phyloP scores from a whole-genome alignment of 2,797 vertebrate species.

The Sylvilagus floridanus region DNA sequence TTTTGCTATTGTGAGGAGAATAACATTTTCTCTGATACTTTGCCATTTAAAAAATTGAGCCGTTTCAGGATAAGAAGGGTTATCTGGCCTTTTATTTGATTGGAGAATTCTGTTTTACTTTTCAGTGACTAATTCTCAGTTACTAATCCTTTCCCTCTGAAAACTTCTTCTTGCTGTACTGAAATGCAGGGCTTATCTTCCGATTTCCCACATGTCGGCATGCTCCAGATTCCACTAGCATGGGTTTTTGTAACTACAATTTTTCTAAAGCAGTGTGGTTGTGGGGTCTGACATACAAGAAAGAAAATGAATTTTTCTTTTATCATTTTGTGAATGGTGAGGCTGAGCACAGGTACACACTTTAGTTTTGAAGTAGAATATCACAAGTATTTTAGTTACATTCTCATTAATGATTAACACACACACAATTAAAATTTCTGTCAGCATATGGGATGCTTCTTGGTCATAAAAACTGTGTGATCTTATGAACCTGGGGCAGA shows the following conservation, averaged over 20 bases:
- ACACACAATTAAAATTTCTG: background rate
- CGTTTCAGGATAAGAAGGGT: background rate
- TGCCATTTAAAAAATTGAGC: background rate
- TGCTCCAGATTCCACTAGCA: background rate
- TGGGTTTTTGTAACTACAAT: background rate
- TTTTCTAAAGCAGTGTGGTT: background rate
- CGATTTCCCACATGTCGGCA: background rate
- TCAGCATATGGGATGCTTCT: background rate
- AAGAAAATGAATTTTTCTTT: slow-evolving; percentile 35
- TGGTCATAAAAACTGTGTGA: background rate
- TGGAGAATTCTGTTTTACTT: slow-evolving; percentile 25
- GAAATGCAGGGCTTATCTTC: slow-evolving; percentile 40
- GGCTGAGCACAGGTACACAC: slow-evolving; percentile 14
- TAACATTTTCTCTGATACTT: background rate
- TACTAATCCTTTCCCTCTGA: slow-evolving; percentile 6
- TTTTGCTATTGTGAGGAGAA: slow-evolving; percentile 33
- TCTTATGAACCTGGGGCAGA: background rate
- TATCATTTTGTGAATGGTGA: slow-evolving; percentile 45
- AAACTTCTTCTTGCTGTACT: slow-evolving; percentile 13
- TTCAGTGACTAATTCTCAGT: slow-evolving; percentile 32
- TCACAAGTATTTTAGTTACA: background rate
- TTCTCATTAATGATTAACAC: background rate
- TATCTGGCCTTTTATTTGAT: slow-evolving; percentile 10
- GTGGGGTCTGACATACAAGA: background rate
- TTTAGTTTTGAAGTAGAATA: slow-evolving; percentile 39